Base-by-base conservation (phyloP, 2,888 invertebrate genomes). In the Dasypogon diadema region DNA sequence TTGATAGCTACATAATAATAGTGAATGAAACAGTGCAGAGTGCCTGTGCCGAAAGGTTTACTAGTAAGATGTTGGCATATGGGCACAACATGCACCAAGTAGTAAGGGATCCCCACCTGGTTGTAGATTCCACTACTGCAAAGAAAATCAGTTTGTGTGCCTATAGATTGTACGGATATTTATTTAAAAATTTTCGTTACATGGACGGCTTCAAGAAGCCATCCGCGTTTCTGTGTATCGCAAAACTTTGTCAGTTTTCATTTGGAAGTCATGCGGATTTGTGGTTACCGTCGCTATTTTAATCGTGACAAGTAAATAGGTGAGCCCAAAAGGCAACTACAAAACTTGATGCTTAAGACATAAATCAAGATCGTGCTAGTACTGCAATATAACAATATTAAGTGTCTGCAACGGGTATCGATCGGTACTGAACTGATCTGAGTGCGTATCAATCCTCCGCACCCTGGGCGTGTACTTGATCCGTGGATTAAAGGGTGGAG, bases 231-330 rank as follows among this genome's bases (percentile, higher is more conserved):
- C 65, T n/a, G 34, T 51, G 51, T 34, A 18, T 30, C 54, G 70
- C 14, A 54, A 54, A 54, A 26, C 70, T 34, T 54, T 46, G 46
- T 79, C 79, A 80, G 80, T 80, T 79, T 77, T 77, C 79, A 77
- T 79, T 80, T 80, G 79, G 79, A 79, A 80, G 80, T 78, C 79
- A 80, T 77, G 76, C 77, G 79, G 79, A 79, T 78, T 79, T 79
- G 79, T 78, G 16, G 4, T 46, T 70, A 54, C 54, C 70, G 54
- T 54, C 18, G 70, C 21, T 70, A 54, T 26, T 54, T n/a, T 4
- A 54, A 22, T 74, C 74, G 74, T 74, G 74, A 74, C 54, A 51
- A 30, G 60, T 51, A 74, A 60, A 60, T 74, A 60, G 74, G 58
- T 56, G 58, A 74, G 56, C 21, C 74, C 56, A 74, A 46, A 56